A percentile compares a stretch with the other conserved stretches of the same genome.
phyloP scores from a whole-genome alignment of 2,888 invertebrate species.

The Octonoba sinensis region DNA sequence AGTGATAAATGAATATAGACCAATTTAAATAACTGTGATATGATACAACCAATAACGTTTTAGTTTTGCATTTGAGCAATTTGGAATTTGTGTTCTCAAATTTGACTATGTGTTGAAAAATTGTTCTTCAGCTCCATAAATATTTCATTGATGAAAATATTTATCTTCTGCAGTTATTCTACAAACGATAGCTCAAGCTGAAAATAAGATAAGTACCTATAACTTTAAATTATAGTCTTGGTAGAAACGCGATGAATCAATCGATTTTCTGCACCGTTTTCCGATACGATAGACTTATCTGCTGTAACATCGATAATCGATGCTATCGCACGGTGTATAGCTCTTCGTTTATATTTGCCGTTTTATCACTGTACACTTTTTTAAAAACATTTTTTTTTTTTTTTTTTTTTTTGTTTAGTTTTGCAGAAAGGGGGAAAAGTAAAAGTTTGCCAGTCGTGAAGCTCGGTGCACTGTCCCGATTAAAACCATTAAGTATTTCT shows the following conservation, averaged over 20 bases:
- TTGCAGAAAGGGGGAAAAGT: slow-evolving; percentile 9
- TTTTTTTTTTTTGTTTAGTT: neutral
- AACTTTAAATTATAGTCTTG: slow-evolving; percentile 61
- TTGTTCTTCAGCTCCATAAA: slow-evolving; percentile 1
- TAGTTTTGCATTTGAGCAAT: too few relatives aligned
- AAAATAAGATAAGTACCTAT: slow-evolving; percentile 54
- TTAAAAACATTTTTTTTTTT: slow-evolving; percentile 8
- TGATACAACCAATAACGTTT: too few relatives aligned
- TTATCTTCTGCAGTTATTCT: slow-evolving; percentile 44
- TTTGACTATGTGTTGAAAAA: too few relatives aligned
- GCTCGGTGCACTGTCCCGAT: slow-evolving; percentile 46
- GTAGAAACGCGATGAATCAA: slow-evolving; percentile 53
- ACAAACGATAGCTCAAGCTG: slow-evolving; percentile 34
- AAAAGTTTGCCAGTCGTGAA: slow-evolving; percentile 44
- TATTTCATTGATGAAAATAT: slow-evolving; percentile 30
- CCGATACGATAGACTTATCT: slow-evolving; percentile 64
- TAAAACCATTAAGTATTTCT: slow-evolving; percentile 58
- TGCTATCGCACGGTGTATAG: slow-evolving; percentile 48
- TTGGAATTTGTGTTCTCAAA: too few relatives aligned
- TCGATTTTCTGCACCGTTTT: slow-evolving; percentile 59
- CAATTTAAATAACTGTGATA: too few relatives aligned
- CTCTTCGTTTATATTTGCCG: slow-evolving; percentile 45
- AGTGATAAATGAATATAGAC: too few relatives aligned
- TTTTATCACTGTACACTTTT: slow-evolving; percentile 41
- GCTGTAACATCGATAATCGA: slow-evolving; percentile 52